Base-by-base conservation (phyloP, 2,113 vertebrate species). In the Halichoeres trimaculatus region DNA sequence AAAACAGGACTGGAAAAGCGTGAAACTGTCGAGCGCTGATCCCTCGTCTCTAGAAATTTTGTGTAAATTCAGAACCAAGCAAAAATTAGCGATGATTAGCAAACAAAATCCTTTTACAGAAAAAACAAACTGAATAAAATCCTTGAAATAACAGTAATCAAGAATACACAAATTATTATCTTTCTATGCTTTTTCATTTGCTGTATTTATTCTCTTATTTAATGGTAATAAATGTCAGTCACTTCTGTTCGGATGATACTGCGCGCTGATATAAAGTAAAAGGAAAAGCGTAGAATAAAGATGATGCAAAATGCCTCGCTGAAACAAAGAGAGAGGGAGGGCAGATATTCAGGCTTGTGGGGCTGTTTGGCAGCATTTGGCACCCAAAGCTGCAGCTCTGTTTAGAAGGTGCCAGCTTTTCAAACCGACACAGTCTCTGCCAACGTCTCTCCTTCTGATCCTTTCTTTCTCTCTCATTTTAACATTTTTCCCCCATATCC, bases 331-430 rank as follows among this genome's bases (percentile, higher is more conserved):
- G 77, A 86, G 82, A 91, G 90, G 90, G 89, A 90, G 90, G 89
- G 81, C 85, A 89, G 80, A 88, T 81, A 90, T 87, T 91, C 86
- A 85, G 89, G 83, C 89, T 89, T 72, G 90, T 86, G 92, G 87
- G 87, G 86, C 87, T 89, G 91, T 81, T 91, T 93, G 94, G 93
- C 93, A 93, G 87, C 86, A 40, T 80, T 90, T 92, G 92, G 90
- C 91, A 90, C 83, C 84, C 85, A 47, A 50, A 75, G 85, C 89
- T 65, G 79, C 87, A 61, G 90, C 90, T 91, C 85, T 75, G 88
- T 89, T 80, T 85, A 84, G 88, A 82, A 89, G 88, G 80, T 94
- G 92, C 93, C 94, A 93, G 93, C 89, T 94, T 93, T 93, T 94
- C 92, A 92, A 94, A 93, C 88, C 83, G 85, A 89, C 91, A 83